phyloP scores from a whole-genome alignment of 2,113 vertebrate genomes.

The Fulica atra region DNA sequence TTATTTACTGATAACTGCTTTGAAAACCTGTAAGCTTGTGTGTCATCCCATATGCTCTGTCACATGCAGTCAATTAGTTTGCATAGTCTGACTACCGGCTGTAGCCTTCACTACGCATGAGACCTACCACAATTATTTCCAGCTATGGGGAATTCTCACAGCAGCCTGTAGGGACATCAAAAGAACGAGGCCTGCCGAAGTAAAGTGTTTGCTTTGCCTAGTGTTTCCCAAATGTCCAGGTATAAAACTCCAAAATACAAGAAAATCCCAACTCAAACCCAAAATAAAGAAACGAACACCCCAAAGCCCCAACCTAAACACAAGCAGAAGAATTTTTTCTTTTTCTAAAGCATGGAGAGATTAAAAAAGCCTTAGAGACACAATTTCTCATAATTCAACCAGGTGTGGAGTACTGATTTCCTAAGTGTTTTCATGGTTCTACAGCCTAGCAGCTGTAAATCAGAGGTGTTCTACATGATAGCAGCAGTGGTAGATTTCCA shows the following conservation, averaged over 20 bases:
- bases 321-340: not conserved
- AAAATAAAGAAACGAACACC: not conserved
- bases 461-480: not conserved
- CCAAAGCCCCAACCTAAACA: not conserved
- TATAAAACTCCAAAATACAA: not conserved
- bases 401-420: not conserved
- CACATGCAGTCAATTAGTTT: not conserved
- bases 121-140: not conserved
- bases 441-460: not conserved
- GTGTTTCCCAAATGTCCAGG: not conserved
- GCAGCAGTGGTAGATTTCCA: not conserved
- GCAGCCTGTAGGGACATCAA: not conserved
- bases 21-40: not conserved
- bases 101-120: rapidly evolving
- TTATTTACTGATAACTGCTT: slow-evolving; percentile 12
- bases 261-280: not conserved
- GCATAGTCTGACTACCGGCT: not conserved
- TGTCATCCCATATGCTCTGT: not conserved
- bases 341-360: not conserved
- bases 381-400: not conserved
- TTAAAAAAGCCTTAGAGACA: not conserved
- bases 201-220: not conserved
- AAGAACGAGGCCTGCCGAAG: not conserved
- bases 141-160: not conserved
- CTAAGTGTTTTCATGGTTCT: not conserved